Base-by-base conservation (phyloP, 1,140 invertebrate species). In the Theocolax elegans region DNA sequence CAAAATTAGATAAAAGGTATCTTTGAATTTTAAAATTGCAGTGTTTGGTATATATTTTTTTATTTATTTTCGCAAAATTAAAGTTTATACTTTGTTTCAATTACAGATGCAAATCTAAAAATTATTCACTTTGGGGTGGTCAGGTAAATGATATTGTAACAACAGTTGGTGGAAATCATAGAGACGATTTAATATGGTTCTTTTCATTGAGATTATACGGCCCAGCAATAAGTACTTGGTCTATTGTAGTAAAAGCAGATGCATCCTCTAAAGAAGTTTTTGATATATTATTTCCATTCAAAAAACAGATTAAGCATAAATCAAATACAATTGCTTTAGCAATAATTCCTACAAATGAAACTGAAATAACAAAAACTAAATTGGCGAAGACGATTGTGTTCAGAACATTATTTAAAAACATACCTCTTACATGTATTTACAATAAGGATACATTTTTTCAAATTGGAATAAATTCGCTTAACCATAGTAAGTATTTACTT, bases 111-210 rank as follows among this genome's bases (percentile, higher is more conserved):
- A 25, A 53, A 29, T 23, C 21, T 29, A 23, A 23, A 27, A 15
- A 21, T 15, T 53, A 27, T 29, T 53, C 51, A 25, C n/a, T 53
- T n/a, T 53, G 51, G 51, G 51, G 51, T 53, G 51, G 51, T 29
- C 21, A 25, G 13, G 25, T 53, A 29, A 10, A 12, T 15, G 51
- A 53, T 15, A 53, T 53, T n/a, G n/a, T 23, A 53, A 25, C 51
- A 53, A 17, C 10, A 12, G 7, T 29, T 53, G 10, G 23, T 46
- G 44, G 19, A 8, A 4, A n/a, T 46, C 6, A 46, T 10, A 53
- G 51, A 53, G 27, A 53, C 15, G 0, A 1, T 27, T 25, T 29
- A 3, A 10, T 17, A 25, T 29, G 51, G 23, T 25, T 15, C 12
- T 2, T 25, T 4, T 1, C 17, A 27, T 25, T 53, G 17, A 29